Percentiles rank a stretch among this genome's conserved stretches.
Evolutionary conservation across 2,888 invertebrate genomes (phyloP).

Genomic region (Hirtodrosophila histrioides): DNA sequence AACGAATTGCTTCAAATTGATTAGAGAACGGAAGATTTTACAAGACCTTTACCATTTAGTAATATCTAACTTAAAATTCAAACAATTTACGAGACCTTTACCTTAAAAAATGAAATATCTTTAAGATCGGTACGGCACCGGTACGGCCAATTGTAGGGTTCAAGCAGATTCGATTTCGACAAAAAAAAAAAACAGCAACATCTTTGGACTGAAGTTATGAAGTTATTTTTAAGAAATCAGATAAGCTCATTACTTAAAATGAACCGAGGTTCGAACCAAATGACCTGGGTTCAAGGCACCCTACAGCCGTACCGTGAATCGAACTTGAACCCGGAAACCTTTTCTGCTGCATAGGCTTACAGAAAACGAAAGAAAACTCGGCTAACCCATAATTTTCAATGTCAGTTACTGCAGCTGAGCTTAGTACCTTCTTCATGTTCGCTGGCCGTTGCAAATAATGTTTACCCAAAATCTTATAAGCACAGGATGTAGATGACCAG

Average conservation of each 20-base stretch:
- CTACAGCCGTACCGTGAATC: no score
- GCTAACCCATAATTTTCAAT: conserved; percentile 20
- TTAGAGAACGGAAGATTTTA: no score
- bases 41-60: no score
- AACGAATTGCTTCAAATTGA: neutral
- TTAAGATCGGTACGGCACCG: no score
- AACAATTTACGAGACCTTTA: no score
- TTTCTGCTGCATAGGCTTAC: neutral
- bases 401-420: conserved; percentile 23
- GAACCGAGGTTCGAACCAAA: conserved; percentile 4
- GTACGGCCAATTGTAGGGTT: no score
- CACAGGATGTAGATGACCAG: conserved; percentile 57
- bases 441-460: conserved; percentile 53
- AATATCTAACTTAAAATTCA: no score
- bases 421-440: conserved; percentile 37
- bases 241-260: conserved; percentile 9
- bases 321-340: neutral
- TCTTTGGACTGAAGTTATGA: no score
- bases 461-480: conserved; percentile 79
- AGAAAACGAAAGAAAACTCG: neutral
- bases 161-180: no score
- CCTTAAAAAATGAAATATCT: no score
- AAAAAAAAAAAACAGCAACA: no score
- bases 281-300: conserved; percentile 4
- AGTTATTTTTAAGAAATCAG: neutral